These are phyloP conservation scores for Manduca sexta DNA, from an alignment of 1,140 invertebrate genomes.

Conservation along the genomic window DNA sequence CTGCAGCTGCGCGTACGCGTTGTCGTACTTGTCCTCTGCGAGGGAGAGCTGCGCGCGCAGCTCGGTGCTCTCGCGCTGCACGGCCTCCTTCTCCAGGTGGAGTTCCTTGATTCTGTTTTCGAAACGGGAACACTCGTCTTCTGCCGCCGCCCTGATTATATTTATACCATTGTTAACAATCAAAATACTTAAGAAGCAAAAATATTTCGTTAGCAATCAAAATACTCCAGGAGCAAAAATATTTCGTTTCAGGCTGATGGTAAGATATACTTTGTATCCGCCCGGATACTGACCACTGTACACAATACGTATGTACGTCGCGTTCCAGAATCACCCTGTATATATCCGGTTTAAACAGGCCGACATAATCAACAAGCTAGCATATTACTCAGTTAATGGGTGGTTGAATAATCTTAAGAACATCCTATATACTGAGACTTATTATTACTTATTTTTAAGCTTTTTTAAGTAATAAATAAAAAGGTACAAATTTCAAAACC, in stretches of 20 bases:
- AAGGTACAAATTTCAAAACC: too few species aligned
- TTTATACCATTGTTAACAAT: neutral
- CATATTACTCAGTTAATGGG: neutral
- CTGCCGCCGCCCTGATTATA: slow-evolving; percentile 70
- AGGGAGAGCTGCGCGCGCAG: slow-evolving; percentile 84
- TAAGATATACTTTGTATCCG: too few species aligned
- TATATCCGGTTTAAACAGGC: too few species aligned
- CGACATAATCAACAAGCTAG: too few species aligned
- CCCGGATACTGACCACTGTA: too few species aligned
- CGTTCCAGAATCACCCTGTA: too few species aligned
- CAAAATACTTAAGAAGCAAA: neutral
- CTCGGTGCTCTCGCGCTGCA: slow-evolving; percentile 81
- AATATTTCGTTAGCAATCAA: neutral
- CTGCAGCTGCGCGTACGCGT: slow-evolving; percentile 81
- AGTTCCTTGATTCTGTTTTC: slow-evolving; percentile 82
- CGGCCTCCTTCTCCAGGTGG: slow-evolving; percentile 80
- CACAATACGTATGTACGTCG: too few species aligned
- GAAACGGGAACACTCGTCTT: slow-evolving; percentile 81
- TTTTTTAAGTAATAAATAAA: too few species aligned
- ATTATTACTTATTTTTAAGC: too few species aligned
- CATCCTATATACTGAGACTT: too few species aligned
- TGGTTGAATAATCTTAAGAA: too few species aligned
- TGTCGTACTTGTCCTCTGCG: slow-evolving; percentile 84
- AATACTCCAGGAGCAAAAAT: neutral
- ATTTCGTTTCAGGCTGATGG: too few species aligned